Conservation (phyloP, 2,888 invertebrate genomes). For the Malthinus flaveolus region DNA sequence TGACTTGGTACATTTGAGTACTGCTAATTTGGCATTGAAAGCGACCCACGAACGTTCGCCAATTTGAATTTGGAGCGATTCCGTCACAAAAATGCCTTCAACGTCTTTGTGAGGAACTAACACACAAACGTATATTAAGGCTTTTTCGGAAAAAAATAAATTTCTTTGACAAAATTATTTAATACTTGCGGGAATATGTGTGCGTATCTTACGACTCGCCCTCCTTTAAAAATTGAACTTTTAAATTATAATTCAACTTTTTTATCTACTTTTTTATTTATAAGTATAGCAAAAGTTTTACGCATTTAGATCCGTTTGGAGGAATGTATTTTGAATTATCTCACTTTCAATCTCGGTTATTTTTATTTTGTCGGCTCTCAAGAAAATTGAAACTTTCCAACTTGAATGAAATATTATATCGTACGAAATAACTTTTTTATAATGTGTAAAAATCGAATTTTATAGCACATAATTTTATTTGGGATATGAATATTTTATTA, state of each 20-base stretch:
- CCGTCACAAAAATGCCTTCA: too few relatives aligned
- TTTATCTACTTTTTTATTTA: slow-evolving; percentile 5
- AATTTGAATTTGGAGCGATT: too few relatives aligned
- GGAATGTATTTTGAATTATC: slow-evolving; percentile 8
- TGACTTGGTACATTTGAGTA: too few relatives aligned
- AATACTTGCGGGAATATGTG: not conserved
- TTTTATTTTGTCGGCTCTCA: slow-evolving; percentile 4
- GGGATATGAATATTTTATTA: slow-evolving; percentile 4
- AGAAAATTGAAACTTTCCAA: slow-evolving; percentile 4
- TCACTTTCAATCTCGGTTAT: slow-evolving; percentile 6
- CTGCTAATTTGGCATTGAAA: too few relatives aligned
- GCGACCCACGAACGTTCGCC: too few relatives aligned
- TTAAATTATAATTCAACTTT: slow-evolving; percentile 4
- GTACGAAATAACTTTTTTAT: slow-evolving; percentile 3
- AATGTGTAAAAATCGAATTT: slow-evolving; percentile 3
- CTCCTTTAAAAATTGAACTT: slow-evolving; percentile 3
- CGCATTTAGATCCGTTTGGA: not conserved
- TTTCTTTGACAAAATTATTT: slow-evolving; percentile 3
- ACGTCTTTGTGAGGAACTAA: too few relatives aligned
- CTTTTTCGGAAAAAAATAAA: not conserved
- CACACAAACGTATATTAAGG: not conserved
- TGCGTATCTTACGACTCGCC: slow-evolving; percentile 1
- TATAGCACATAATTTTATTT: slow-evolving; percentile 1
- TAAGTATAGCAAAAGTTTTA: slow-evolving; percentile 1
- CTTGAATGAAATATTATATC: not conserved